phyloP scores from a whole-genome alignment of 2,797 vertebrate species.

The Ibycter americanus region DNA sequence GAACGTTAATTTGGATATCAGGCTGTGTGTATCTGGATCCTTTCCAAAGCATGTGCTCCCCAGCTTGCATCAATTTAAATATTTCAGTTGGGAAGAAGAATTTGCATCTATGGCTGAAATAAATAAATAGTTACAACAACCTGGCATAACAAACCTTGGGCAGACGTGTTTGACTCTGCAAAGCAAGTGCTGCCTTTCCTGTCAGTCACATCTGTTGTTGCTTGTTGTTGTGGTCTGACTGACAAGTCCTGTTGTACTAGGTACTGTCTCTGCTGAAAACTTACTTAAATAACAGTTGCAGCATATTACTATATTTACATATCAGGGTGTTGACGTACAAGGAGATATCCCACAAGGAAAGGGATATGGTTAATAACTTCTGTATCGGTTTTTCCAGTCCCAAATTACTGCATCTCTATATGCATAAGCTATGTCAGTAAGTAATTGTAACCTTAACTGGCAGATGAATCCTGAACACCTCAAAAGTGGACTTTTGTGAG shows the following conservation, averaged over 20 bases:
- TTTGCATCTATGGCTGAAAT: not conserved
- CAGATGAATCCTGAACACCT: not conserved
- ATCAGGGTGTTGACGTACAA: not conserved
- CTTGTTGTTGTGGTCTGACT: not conserved
- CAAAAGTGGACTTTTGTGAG: not conserved
- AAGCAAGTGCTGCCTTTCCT: not conserved
- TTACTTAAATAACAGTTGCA: not conserved
- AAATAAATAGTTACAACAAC: not conserved
- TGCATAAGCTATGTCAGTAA: not conserved
- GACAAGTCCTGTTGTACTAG: not conserved
- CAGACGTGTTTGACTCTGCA: not conserved
- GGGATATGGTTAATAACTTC: not conserved
- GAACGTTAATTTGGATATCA: slow-evolving; percentile 38
- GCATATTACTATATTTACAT: accelerated
- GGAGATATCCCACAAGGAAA: not conserved
- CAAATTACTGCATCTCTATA: not conserved
- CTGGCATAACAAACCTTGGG: not conserved
- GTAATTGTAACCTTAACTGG: not conserved
- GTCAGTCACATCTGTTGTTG: not conserved
- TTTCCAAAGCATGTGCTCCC: slow-evolving; percentile 46
- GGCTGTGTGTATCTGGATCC: slow-evolving; percentile 24
- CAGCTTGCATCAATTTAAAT: slow-evolving; percentile 53
- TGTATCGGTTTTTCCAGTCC: not conserved
- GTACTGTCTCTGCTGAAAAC: not conserved
- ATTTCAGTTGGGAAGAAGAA: slow-evolving; percentile 1